These are phyloP conservation scores for Atherinomorus stipes DNA, from an alignment of 2,113 vertebrate species.

Conservation along the genomic window DNA sequence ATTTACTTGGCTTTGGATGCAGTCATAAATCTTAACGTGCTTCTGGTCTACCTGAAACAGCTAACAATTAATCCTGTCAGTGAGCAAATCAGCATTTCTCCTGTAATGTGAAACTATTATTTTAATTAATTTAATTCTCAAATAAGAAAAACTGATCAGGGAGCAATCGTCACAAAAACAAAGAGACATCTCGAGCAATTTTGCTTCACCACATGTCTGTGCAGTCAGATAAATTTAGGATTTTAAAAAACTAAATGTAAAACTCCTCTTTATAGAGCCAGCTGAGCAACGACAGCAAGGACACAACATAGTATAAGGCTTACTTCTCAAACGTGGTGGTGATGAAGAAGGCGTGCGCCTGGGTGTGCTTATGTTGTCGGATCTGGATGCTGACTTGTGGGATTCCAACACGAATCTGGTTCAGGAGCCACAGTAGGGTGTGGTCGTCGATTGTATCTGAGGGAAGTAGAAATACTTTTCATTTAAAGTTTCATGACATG, in stretches of 20 bases:
- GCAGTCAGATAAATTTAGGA: neutral
- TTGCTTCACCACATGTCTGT: neutral
- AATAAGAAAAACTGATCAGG: too few relatives aligned
- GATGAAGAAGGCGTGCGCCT: conserved; percentile 93
- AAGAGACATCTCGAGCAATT: neutral
- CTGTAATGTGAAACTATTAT: too few relatives aligned
- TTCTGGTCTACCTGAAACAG: too few relatives aligned
- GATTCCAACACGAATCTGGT: conserved; percentile 94
- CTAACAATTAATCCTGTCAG: too few relatives aligned
- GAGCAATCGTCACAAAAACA: too few relatives aligned
- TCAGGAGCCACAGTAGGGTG: conserved; percentile 94
- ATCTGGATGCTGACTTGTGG: conserved; percentile 96
- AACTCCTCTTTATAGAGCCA: neutral
- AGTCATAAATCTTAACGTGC: too few relatives aligned
- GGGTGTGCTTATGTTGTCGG: conserved; percentile 93
- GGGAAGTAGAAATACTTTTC: neutral
- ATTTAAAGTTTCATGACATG: neutral
- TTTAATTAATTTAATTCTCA: too few relatives aligned
- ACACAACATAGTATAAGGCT: conserved; percentile 40
- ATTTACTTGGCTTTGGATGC: too few relatives aligned
- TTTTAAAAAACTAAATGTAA: neutral
- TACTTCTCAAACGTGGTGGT: conserved; percentile 95
- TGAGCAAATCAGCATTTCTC: too few relatives aligned
- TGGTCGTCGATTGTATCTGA: conserved; percentile 93
- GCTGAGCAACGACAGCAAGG: neutral